Evolutionary conservation across 2,888 invertebrate genomes (phyloP).

Genomic region (Synanthedon myopaeformis): DNA sequence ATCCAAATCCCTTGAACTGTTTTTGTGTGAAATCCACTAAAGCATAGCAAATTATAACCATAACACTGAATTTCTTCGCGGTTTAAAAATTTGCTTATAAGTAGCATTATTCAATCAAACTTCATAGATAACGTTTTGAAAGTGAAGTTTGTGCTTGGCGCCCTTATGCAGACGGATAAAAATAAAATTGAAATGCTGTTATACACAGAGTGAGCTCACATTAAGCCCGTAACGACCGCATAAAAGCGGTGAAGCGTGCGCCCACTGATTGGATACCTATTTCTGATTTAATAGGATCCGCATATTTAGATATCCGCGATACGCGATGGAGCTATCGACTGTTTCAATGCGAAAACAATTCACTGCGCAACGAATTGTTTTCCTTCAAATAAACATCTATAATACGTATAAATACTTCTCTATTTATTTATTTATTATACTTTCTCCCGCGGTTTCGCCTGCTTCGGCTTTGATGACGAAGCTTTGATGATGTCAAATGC

Average conservation of each 20-base stretch:
- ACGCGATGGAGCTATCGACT: slow-evolving; percentile 9
- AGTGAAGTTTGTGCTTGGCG: background rate
- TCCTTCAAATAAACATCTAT: slow-evolving; percentile 4
- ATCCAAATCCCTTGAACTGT: too few relatives aligned
- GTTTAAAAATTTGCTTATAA: too few relatives aligned
- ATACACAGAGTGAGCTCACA: background rate
- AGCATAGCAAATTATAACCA: too few relatives aligned
- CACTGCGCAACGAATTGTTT: slow-evolving; percentile 5
- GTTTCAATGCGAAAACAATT: background rate
- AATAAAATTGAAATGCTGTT: background rate
- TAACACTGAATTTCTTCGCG: too few relatives aligned
- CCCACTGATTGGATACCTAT: slow-evolving; percentile 54
- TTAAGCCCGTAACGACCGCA: slow-evolving; percentile 30
- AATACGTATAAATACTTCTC: slow-evolving; percentile 10
- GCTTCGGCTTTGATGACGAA: too few relatives aligned
- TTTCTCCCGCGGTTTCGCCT: too few relatives aligned
- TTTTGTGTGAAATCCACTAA: too few relatives aligned
- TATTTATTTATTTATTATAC: background rate
- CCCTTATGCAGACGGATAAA: background rate
- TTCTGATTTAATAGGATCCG: slow-evolving; percentile 46
- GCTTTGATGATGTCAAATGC: too few relatives aligned
- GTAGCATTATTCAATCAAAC: too few relatives aligned
- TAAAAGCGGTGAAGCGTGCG: slow-evolving; percentile 36
- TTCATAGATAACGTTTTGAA: too few relatives aligned
- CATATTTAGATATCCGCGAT: slow-evolving; percentile 35